These are phyloP conservation scores for Armadillidium nasatum DNA, from an alignment of 1,140 invertebrate species.

Conservation along the genomic window DNA sequence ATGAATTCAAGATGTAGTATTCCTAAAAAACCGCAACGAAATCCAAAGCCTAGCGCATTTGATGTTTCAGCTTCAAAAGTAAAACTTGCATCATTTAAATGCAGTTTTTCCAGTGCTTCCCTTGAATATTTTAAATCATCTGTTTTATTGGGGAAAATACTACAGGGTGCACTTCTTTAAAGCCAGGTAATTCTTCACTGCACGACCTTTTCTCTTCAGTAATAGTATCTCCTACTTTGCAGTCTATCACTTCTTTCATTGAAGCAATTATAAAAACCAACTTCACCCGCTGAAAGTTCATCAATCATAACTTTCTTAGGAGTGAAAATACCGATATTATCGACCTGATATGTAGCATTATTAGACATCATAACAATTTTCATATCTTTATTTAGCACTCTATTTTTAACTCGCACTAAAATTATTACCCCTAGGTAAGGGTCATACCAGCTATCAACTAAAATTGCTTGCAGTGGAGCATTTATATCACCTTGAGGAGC, in stretches of 20 bases:
- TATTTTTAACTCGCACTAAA: no score
- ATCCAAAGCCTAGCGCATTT: slow-evolving; percentile 40
- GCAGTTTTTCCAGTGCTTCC: slow-evolving; percentile 41
- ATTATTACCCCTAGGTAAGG: no score
- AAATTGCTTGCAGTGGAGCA: no score
- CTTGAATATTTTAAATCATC: slow-evolving; percentile 42
- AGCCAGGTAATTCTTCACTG: slow-evolving; percentile 34
- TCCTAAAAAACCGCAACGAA: slow-evolving; percentile 44
- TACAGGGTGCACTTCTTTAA: slow-evolving; percentile 34
- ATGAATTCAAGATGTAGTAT: slow-evolving; percentile 42
- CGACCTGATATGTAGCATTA: no score
- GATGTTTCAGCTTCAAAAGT: slow-evolving; percentile 44
- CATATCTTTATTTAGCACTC: no score
- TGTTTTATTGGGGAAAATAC: slow-evolving; percentile 36
- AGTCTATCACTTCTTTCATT: background rate
- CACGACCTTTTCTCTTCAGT: slow-evolving; percentile 28
- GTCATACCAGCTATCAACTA: no score
- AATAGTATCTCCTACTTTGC: slow-evolving; percentile 45
- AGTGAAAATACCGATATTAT: no score
- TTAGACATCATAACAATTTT: no score
- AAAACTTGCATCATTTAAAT: slow-evolving; percentile 43
- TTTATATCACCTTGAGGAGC: no score
- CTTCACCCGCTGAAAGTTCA: no score
- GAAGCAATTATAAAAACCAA: no score
- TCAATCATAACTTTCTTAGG: no score